These are phyloP conservation scores for Danaus chrysippus DNA, from an alignment of 2,888 invertebrate species.

Conservation along the genomic window DNA sequence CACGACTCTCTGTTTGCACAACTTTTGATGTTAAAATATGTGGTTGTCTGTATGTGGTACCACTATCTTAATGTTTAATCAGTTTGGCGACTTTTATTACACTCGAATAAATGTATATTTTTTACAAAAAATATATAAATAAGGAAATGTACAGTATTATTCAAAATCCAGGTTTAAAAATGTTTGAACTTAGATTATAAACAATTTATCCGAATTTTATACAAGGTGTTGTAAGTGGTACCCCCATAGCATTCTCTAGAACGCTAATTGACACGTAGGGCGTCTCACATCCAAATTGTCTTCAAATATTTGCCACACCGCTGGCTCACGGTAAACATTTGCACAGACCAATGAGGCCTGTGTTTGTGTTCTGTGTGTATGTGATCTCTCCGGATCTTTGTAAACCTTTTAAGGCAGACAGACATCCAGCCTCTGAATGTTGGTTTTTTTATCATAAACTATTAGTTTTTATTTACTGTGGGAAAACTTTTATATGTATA, in stretches of 20 bases:
- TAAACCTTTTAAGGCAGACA: slow-evolving; percentile 30
- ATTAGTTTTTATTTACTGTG: not conserved
- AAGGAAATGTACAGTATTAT: too few species aligned
- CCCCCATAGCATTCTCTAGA: slow-evolving; percentile 9
- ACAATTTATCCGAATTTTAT: too few species aligned
- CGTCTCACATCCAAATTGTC: slow-evolving; percentile 73
- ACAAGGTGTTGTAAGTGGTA: not conserved
- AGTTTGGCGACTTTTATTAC: too few species aligned
- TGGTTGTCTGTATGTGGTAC: not conserved
- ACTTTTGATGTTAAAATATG: not conserved
- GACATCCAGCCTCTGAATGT: slow-evolving; percentile 17
- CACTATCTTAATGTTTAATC: too few species aligned
- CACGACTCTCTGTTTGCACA: not conserved
- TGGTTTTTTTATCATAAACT: slow-evolving; percentile 21
- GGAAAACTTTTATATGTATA: not conserved
- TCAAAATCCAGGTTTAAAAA: too few species aligned
- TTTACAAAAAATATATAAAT: too few species aligned
- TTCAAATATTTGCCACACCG: slow-evolving; percentile 65
- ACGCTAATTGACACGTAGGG: slow-evolving; percentile 36
- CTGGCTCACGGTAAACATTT: slow-evolving; percentile 69
- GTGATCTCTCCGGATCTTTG: slow-evolving; percentile 26
- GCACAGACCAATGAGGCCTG: slow-evolving; percentile 57
- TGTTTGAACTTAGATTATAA: too few species aligned
- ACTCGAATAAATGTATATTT: too few species aligned
- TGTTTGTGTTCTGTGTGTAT: slow-evolving; percentile 58